Conservation (phyloP, 2,888 invertebrate species). For the Polydrusus cervinus region DNA sequence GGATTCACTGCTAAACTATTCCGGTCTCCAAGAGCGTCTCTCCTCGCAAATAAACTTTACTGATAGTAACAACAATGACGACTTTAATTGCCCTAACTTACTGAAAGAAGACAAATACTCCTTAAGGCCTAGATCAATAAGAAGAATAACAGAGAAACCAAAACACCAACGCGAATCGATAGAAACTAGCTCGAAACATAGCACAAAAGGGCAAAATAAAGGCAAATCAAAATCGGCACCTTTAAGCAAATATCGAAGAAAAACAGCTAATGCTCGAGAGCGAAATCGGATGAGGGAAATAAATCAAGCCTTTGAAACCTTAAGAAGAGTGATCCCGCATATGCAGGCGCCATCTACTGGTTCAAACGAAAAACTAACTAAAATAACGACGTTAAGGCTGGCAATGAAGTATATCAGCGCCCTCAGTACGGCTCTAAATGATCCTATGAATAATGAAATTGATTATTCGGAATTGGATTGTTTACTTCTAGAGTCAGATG, state of each 20-base stretch:
- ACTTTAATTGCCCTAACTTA: slow-evolving; percentile 60
- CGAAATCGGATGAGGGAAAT: slow-evolving; percentile 92
- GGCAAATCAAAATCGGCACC: slow-evolving; percentile 81
- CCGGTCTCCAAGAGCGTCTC: slow-evolving; percentile 59
- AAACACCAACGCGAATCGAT: slow-evolving; percentile 58
- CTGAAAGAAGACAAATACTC: slow-evolving; percentile 78
- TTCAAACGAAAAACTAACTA: slow-evolving; percentile 88
- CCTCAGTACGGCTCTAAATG: slow-evolving; percentile 77
- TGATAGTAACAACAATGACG: slow-evolving; percentile 70
- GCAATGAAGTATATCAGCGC: slow-evolving; percentile 92
- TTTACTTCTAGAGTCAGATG: slow-evolving; percentile 75
- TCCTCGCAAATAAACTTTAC: slow-evolving; percentile 61
- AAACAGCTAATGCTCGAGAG: slow-evolving; percentile 93
- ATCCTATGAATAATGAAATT: slow-evolving; percentile 54
- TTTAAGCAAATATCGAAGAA: slow-evolving; percentile 90
- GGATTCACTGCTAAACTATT: slow-evolving; percentile 52
- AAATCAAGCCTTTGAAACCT: slow-evolving; percentile 89
- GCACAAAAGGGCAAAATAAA: slow-evolving; percentile 62
- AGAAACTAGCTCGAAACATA: slow-evolving; percentile 27
- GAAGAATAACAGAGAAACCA: slow-evolving; percentile 72
- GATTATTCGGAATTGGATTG: slow-evolving; percentile 70
- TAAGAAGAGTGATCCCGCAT: slow-evolving; percentile 85
- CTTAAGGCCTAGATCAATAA: slow-evolving; percentile 78
- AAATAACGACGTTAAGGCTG: slow-evolving; percentile 89
- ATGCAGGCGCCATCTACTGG: slow-evolving; percentile 69